Base-by-base conservation (phyloP, 1,140 invertebrate species). In the Ostrea edulis region DNA sequence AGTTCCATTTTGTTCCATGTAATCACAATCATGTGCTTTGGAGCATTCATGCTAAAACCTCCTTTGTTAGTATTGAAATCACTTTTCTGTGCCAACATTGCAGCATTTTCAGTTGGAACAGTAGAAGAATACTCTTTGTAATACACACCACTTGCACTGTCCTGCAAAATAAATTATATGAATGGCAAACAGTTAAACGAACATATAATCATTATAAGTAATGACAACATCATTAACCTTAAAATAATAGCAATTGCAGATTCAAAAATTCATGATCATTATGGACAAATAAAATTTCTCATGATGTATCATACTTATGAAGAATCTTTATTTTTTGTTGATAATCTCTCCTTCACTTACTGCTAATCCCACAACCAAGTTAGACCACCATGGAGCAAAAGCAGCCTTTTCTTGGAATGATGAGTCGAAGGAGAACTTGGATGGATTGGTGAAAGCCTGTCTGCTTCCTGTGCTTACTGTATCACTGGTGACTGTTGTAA, bases 381-480 rank as follows among this genome's bases (percentile, higher is more conserved):
- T 84, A 14, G 52, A n/a, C 82, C 82, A 84, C 82, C 82, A 84
- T 12, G 82, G 52, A 11, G 87, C 65, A 22, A 88, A 84, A 8
- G 35, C 71, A 9, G 68, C 87, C 71, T 88, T 88, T 52, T 88
- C 87, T 65, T 88, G 87, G 77, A 88, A 88, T 65, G 44, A 12
- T 4, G 77, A 82, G 20, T 88, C 77, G 12, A 87, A 53, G 22
- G 20, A 44, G 11, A 82, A 58, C 9, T 20, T 52, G 29, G 51
- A 17, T 4, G 87, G 87, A 83, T 88, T 88, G 44, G 65, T 82
- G 55, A 85, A 88, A 14, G 54, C 0, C 65, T 68, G 82, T 29
- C 84, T 65, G 7, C 20, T 53, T 53, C 87, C 87, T n/a, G 68
- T 51, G 8, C 71, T 35, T 22, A 0, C 53, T 17, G 55, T 86